Percentiles rank a stretch among this genome's conserved stretches.
Conservation (phyloP, 2,888 invertebrate genomes). For the Leptopilina drosophilae region DNA sequence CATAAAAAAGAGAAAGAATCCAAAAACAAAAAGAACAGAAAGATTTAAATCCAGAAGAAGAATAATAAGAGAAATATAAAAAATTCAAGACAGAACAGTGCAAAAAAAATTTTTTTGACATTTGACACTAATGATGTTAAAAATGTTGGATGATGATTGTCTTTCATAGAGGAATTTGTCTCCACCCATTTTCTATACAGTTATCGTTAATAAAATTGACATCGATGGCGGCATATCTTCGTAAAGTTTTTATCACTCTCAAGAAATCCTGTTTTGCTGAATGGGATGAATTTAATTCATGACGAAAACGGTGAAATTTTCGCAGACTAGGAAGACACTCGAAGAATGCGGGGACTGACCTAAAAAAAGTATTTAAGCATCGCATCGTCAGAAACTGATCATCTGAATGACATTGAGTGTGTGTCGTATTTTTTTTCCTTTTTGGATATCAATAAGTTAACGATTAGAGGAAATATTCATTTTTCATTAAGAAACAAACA, state of each 20-base stretch:
- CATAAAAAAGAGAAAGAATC: no score
- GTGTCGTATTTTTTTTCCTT: constrained; percentile 30
- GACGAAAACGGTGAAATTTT: constrained; percentile 41
- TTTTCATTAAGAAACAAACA: no score
- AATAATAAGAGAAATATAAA: no score
- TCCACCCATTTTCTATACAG: constrained; percentile 32
- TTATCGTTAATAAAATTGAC: constrained; percentile 7
- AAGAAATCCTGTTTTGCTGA: constrained; percentile 37
- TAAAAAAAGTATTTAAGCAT: constrained; percentile 23
- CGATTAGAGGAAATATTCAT: no score
- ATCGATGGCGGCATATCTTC: constrained; percentile 24
- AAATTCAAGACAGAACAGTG: no score
- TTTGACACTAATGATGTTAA: constrained; percentile 11
- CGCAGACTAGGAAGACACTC: constrained; percentile 18
- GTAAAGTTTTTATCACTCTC: constrained; percentile 15
- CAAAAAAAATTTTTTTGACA: not conserved
- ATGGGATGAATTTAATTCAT: constrained; percentile 28
- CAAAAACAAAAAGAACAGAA: no score
- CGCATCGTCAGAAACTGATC: constrained; percentile 18
- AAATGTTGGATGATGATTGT: not conserved
- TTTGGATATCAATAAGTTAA: no score
- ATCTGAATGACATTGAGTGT: not conserved
- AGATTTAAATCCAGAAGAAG: no score
- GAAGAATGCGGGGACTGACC: constrained; percentile 32
- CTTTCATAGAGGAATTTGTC: constrained; percentile 18